Base-by-base conservation (phyloP, 2,797 vertebrate genomes). In the Pangasius macronema region DNA sequence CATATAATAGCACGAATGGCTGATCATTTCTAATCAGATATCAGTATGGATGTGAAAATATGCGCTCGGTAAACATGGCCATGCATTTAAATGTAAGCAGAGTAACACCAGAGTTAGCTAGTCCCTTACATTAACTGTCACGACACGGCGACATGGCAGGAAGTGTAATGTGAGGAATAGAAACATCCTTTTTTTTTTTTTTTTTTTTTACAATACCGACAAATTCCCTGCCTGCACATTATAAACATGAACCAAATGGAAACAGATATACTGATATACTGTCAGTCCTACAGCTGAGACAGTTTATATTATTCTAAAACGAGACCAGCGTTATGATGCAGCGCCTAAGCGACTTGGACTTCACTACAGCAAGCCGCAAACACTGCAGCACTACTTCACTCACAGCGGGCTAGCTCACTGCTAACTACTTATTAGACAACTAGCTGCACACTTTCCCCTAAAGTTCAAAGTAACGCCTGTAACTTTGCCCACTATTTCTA, bases 71-170 rank as follows among this genome's bases (percentile, higher is more conserved):
- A 18, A 73, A 42, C 2, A 68, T 16, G 7, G 8, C 22, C 20
- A 49, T 49, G 27, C 9, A 3, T n/a, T 82, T 22, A 3, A 6
- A 53, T 14, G 33, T 22, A 30, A 53, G 3, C 42, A 30, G 5
- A 77, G 59, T 11, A 33, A 46, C 36, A n/a, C 36, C 68, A 61
- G 7, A 39, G 57, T 42, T 5, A 86, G 36, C 57, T 53, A 61
- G 42, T 13, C 13, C 20, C 24, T 76, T 67, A 76, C 18, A 82
- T 77, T 68, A 27, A 68, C 5, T 57, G 30, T 85, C 83, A 82
- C 4, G 63, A 46, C 57, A 77, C 67, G 30, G 87, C 86, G 87
- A 87, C 81, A 87, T 65, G 59, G 22, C 89, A 91, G 89, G 88
- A 91, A 87, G 82, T 86, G 85, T 55, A 6, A 27, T 7, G 36